Evolutionary conservation across 2,888 invertebrate species (phyloP), one percentile per base, ranked within the genome.

Genomic region (Cheiracanthium punctorium): DNA sequence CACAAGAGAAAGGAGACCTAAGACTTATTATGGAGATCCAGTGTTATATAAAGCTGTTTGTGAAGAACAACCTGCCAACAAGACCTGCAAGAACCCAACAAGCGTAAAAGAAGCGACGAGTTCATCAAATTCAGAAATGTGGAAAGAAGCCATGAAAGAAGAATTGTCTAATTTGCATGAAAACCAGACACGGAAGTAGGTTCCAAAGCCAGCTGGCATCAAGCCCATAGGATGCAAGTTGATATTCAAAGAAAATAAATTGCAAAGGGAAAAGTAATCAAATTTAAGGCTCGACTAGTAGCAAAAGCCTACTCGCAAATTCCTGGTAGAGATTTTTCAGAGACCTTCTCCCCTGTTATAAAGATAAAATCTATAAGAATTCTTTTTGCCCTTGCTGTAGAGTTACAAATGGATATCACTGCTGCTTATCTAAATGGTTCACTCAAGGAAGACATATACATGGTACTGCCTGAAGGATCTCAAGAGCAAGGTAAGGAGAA

Each of bases 391-490:
- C n/a, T 69, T 10, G 77, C 69, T 43, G 77, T 48, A 0, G 67
- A 64, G 7, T 17, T 67, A n/a, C 32, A 72, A 8, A 71, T 82
- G 72, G 82, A 84, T 32, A 82, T 87, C 1, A 82, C 76, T n/a
- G 72, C 82, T 12, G 82, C 77, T 20, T 84, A 84, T 20, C 79
- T 87, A 2, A 82, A 82, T 72, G 82, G 79, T 10, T 58, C 33
- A 10, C 58, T 87, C 20, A 64, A 72, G 12, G 82, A 82, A 69
- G 77, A 73, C n/a, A 48, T 84, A 1, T 82, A 77, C 72, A 79
- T 77, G 87, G 5, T 14, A 0, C 48, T 64, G 14, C 79, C 70
- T 33, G 79, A 85, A 58, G 77, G 52, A 24, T 71, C 14, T n/a
- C 17, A 30, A 14, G 71, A 30, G 17, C 10, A 77, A 69, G 80